A percentile compares a stretch with the other conserved stretches of the same genome.
phyloP scores from a whole-genome alignment of 2,797 vertebrate species.

The Calcarius lapponicus region DNA sequence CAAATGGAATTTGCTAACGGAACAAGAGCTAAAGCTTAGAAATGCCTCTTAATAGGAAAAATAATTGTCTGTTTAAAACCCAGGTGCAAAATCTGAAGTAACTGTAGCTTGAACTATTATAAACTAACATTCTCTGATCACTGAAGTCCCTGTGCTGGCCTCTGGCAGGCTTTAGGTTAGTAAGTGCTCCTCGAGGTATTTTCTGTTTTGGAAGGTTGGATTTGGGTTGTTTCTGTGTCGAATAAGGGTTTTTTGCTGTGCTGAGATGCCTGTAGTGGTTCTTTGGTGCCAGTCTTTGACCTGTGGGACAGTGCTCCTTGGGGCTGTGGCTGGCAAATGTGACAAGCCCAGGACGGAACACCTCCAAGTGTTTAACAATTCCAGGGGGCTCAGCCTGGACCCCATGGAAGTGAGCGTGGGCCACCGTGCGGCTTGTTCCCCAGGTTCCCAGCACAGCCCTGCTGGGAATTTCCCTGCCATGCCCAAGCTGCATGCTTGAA shows the following conservation, averaged over 20 bases:
- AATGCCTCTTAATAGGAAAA: slow-evolving; percentile 8
- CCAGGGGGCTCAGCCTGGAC: neutral
- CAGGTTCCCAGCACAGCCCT: neutral
- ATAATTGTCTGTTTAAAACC: neutral
- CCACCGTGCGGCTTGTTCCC: neutral
- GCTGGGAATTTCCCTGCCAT: neutral
- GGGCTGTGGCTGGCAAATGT: neutral
- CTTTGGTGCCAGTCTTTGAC: neutral
- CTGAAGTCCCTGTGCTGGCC: neutral
- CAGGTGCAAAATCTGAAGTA: neutral
- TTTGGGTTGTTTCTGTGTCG: neutral
- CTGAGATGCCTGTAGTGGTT: neutral
- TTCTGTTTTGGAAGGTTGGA: neutral
- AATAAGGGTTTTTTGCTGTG: neutral
- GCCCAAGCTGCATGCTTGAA: neutral
- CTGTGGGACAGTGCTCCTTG: neutral
- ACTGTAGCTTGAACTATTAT: neutral
- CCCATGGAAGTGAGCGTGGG: neutral
- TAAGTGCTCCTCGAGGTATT: slow-evolving; percentile 20
- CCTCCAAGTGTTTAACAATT: neutral
- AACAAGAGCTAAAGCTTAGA: slow-evolving; percentile 21
- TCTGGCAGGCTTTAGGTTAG: neutral
- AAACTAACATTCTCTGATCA: neutral
- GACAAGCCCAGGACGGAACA: neutral
- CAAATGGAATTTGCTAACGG: slow-evolving; percentile 33